Percentiles rank a stretch among this genome's conserved stretches.
These are phyloP conservation scores for Neopipo cinnamomea DNA, from an alignment of 2,113 vertebrate genomes.

Conservation along the genomic window DNA sequence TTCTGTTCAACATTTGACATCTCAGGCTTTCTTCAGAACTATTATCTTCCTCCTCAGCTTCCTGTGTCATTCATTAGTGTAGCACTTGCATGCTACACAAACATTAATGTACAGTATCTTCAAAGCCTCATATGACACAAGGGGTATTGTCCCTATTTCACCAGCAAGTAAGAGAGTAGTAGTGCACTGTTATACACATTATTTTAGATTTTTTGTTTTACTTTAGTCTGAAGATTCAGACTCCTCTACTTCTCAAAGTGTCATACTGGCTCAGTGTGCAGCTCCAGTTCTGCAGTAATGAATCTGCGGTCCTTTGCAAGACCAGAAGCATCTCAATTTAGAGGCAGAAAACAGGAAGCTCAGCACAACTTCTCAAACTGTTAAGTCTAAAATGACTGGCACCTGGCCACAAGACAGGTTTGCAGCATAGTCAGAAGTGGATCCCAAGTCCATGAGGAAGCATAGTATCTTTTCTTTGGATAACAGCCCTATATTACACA, in stretches of 20 bases:
- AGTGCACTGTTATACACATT: neutral
- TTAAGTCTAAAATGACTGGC: neutral
- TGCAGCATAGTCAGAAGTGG: neutral
- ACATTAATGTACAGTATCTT: neutral
- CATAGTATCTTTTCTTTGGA: neutral
- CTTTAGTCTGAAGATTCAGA: neutral
- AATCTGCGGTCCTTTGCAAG: neutral
- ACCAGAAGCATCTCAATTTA: neutral
- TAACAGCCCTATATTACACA: neutral
- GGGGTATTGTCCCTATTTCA: neutral
- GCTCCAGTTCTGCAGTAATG: neutral
- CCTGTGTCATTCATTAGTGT: neutral
- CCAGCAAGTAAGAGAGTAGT: neutral
- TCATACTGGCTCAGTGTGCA: neutral
- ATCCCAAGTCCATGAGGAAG: neutral
- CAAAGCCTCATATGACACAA: fast-evolving
- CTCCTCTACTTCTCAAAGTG: neutral
- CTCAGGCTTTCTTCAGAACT: neutral
- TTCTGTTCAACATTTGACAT: neutral
- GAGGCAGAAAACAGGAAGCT: neutral
- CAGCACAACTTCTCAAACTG: neutral
- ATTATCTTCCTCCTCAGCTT: neutral
- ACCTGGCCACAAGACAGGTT: neutral
- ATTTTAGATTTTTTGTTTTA: neutral
- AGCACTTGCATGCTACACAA: neutral